Evolutionary conservation across 2,797 vertebrate species (phyloP).

Genomic region (Knipowitschia caucasica): DNA sequence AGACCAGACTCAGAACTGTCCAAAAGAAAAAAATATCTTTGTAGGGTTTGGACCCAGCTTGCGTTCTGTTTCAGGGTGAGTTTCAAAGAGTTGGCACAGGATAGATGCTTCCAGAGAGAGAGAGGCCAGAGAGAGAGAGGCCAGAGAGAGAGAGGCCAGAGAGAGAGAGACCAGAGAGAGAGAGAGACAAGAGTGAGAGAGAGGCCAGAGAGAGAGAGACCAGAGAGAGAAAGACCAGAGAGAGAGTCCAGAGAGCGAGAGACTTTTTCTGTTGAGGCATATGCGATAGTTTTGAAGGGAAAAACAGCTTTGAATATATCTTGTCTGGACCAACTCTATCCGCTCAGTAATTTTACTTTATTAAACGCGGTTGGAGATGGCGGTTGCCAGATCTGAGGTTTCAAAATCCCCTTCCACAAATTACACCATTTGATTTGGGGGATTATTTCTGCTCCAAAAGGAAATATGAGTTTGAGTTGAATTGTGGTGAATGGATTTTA

Average conservation of each 20-base stretch:
- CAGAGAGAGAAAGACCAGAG: no score
- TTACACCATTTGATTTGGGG: conserved; percentile 43
- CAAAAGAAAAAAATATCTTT: conserved; percentile 57
- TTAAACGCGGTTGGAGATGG: conserved; percentile 37
- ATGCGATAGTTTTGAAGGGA: no score
- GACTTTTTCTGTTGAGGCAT: no score
- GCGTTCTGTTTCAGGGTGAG: not conserved
- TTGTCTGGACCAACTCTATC: not conserved
- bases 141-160: no score
- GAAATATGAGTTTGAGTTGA: conserved; percentile 3
- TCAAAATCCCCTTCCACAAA: conserved; percentile 42
- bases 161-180: no score
- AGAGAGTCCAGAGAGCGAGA: no score
- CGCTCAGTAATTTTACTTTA: conserved; percentile 32
- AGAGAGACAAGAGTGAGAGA: no score
- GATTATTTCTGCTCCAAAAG: conserved; percentile 24
- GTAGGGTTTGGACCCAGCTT: conserved; percentile 17
- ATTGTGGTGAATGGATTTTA: conserved; percentile 11
- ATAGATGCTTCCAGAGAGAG: no score
- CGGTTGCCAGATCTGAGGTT: conserved; percentile 39
- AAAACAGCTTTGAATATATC: not conserved
- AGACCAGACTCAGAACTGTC: conserved; percentile 64
- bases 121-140: no score
- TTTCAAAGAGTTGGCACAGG: not conserved
- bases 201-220: no score